A percentile compares a stretch with the other conserved stretches of the same genome.
Evolutionary conservation across 92 coral and sea anemone genomes (phyloP).

Genomic region (Siderastrea siderea): DNA sequence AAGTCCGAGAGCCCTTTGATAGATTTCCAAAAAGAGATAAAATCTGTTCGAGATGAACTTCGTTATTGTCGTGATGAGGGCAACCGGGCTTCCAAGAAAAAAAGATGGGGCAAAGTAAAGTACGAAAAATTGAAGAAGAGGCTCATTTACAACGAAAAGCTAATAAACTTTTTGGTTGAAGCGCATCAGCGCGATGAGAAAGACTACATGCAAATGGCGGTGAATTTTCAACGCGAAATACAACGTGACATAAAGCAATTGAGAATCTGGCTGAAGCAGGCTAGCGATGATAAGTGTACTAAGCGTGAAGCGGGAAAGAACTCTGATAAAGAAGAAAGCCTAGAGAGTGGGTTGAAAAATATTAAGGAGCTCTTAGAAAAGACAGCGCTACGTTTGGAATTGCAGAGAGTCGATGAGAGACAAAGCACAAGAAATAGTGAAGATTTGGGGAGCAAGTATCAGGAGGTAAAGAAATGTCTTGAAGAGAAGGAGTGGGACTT

Average conservation of each 20-base stretch:
- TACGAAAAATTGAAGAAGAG: not conserved
- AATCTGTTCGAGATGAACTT: not conserved
- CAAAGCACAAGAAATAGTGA: not conserved
- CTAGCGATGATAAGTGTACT: not conserved
- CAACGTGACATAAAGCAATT: not conserved
- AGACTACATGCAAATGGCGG: not conserved
- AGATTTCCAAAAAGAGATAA: not conserved
- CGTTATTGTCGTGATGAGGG: not conserved
- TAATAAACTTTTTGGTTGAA: not conserved
- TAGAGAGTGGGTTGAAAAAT: not conserved
- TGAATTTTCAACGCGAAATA: not conserved
- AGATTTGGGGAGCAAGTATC: not conserved
- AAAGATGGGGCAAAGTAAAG: not conserved
- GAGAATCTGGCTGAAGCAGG: not conserved
- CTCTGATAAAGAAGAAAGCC: not conserved
- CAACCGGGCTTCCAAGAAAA: not conserved
- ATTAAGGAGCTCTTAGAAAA: not conserved
- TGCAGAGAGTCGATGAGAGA: not conserved
- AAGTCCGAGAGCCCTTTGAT: not conserved
- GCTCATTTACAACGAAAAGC: not conserved
- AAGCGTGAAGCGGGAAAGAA: not conserved
- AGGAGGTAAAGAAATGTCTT: not conserved
- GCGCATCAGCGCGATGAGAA: not conserved
- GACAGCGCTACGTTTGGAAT: not conserved
- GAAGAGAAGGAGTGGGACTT: not conserved